phyloP scores from a whole-genome alignment of 2,113 vertebrate species.

The Chinchilla lanigera region DNA sequence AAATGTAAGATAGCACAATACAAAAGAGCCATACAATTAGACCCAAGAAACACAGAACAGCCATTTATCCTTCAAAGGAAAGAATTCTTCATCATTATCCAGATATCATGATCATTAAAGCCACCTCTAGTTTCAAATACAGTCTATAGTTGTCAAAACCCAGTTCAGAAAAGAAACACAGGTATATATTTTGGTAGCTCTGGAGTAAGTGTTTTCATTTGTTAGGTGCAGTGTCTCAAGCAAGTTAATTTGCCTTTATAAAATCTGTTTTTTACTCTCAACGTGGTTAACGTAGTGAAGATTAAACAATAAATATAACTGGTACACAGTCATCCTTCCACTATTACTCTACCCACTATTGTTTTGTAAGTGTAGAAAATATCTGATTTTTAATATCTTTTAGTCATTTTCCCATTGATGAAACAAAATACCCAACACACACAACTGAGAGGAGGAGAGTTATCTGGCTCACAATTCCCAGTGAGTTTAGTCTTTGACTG shows the following conservation, averaged over 20 bases:
- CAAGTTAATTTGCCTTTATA: not conserved
- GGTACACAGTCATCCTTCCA: not conserved
- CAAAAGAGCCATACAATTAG: not conserved
- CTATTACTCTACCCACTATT: not conserved
- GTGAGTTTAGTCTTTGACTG: not conserved
- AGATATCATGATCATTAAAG: not conserved
- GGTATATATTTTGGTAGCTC: not conserved
- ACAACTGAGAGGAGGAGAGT: no score
- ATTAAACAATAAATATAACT: not conserved
- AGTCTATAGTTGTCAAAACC: not conserved
- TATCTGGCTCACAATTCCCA: no score
- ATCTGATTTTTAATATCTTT: not conserved
- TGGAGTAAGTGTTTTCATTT: conserved; percentile 21
- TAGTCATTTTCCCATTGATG: not conserved
- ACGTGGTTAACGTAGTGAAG: not conserved
- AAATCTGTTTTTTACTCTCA: not conserved
- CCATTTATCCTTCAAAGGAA: not conserved
- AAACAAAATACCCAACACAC: no score
- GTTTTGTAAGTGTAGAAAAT: not conserved
- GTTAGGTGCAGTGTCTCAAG: not conserved
- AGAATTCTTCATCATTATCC: not conserved
- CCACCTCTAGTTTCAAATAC: not conserved
- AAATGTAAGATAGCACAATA: not conserved
- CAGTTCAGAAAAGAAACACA: conserved; percentile 2
- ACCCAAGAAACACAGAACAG: not conserved